Evolutionary conservation across 2,113 vertebrate species (phyloP).

Genomic region (Otocyon megalotis): DNA sequence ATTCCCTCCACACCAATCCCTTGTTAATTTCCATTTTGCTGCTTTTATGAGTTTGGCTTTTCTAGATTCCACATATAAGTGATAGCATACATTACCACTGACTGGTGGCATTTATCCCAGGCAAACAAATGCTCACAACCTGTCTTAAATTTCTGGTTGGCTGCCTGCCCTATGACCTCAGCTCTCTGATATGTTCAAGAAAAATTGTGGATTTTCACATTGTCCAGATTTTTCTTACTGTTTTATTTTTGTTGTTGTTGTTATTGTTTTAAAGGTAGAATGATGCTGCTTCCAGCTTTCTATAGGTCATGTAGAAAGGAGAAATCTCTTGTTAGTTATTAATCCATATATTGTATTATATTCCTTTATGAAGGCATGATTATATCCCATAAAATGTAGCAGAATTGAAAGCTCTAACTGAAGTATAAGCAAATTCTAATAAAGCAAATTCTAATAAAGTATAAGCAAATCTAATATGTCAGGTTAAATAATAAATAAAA

Average conservation of each 20-base stretch:
- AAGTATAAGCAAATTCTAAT: not conserved
- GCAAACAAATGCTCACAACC: not conserved
- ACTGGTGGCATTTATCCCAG: not conserved
- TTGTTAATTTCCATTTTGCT: not conserved
- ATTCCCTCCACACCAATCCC: not conserved
- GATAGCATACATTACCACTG: not conserved
- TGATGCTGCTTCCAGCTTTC: not conserved
- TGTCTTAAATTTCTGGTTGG: not conserved
- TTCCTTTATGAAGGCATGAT: slow-evolving; percentile 16
- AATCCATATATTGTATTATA: not conserved
- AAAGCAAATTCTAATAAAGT: slow-evolving; percentile 1
- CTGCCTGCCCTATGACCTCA: not conserved
- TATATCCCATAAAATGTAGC: not conserved
- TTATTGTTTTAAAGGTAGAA: not conserved
- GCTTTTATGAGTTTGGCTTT: not conserved
- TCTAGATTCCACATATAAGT: not conserved
- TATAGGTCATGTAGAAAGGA: not conserved
- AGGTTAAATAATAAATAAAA: not conserved
- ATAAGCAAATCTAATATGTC: not conserved
- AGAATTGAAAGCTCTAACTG: not conserved
- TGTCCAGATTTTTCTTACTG: not conserved
- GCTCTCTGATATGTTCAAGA: not conserved
- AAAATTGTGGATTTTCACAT: not conserved
- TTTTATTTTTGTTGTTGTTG: not conserved
- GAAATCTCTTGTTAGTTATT: not conserved